A percentile compares a stretch with the other conserved stretches of the same genome.
Conservation (phyloP, 2,888 invertebrate species). For the Diarsia rubi region DNA sequence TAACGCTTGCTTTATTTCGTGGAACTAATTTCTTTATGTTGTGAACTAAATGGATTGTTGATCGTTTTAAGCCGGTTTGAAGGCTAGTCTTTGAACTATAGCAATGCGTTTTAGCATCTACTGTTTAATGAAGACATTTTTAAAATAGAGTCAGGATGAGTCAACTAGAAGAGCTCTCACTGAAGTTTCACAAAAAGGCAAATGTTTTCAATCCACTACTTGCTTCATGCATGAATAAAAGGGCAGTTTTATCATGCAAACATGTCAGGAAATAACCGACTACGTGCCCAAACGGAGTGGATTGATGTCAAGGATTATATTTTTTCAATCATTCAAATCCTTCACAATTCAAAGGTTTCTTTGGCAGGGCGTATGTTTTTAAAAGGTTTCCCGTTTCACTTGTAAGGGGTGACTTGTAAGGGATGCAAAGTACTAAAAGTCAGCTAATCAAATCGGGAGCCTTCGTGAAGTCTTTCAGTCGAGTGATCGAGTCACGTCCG, state of each 20-base stretch:
- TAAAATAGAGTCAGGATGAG: neutral
- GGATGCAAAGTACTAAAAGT: constrained; percentile 52
- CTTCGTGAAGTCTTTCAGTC: constrained; percentile 58
- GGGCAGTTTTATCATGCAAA: neutral
- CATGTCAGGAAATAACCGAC: constrained; percentile 6
- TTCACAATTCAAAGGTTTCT: constrained; percentile 32
- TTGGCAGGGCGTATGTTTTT: constrained; percentile 38
- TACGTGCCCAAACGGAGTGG: neutral
- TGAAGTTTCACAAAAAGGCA: neutral
- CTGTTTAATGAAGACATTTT: neutral
- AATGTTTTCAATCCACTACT: neutral
- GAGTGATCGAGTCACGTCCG: constrained; percentile 69
- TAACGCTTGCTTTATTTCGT: constrained; percentile 18
- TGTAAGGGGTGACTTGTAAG: constrained; percentile 58
- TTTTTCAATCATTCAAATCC: constrained; percentile 36
- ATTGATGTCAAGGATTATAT: constrained; percentile 32
- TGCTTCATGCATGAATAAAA: neutral
- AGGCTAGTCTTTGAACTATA: constrained; percentile 18
- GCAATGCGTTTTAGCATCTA: constrained; percentile 1
- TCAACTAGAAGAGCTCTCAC: neutral
- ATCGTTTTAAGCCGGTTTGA: neutral
- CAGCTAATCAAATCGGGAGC: constrained; percentile 66
- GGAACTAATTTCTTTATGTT: constrained; percentile 33
- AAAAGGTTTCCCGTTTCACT: constrained; percentile 55
- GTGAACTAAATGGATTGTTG: constrained; percentile 16